phyloP scores from a whole-genome alignment of 2,888 invertebrate species.

The Mimas tiliae region DNA sequence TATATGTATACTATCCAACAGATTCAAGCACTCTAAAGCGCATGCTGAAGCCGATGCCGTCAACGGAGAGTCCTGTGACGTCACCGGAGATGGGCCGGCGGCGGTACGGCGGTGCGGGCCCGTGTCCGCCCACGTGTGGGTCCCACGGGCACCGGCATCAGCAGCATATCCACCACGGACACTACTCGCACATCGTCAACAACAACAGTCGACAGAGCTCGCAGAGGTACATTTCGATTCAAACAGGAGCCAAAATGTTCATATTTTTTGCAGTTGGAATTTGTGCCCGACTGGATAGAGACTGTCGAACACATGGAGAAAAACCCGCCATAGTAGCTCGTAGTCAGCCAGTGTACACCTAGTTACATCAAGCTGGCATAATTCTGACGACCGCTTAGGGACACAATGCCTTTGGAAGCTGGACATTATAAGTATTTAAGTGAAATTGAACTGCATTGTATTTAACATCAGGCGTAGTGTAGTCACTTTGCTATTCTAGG shows the following conservation, averaged over 20 bases:
- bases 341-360: too few relatives aligned
- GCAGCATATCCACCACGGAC: constrained; percentile 81
- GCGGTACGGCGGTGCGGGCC: constrained; percentile 85
- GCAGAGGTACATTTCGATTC: constrained; percentile 76
- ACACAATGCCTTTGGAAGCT: too few relatives aligned
- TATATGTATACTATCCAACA: constrained; percentile 55
- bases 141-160: constrained; percentile 85
- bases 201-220: constrained; percentile 88
- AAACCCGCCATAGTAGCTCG: too few relatives aligned
- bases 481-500: too few relatives aligned
- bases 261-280: too few relatives aligned
- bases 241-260: not conserved
- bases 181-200: constrained; percentile 77
- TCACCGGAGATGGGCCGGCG: constrained; percentile 95
- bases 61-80: constrained; percentile 94
- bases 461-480: too few relatives aligned
- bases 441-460: too few relatives aligned
- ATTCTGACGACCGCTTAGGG: too few relatives aligned
- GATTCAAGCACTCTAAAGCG: constrained; percentile 95
- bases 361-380: too few relatives aligned
- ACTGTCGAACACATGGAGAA: too few relatives aligned
- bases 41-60: constrained; percentile 97
- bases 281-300: too few relatives aligned
- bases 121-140: constrained; percentile 86
- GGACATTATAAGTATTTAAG: too few relatives aligned